Evolutionary conservation across 2,113 vertebrate genomes (phyloP), one percentile per base, ranked within the genome.

Genomic region (Acrocephalus arundinaceus): DNA sequence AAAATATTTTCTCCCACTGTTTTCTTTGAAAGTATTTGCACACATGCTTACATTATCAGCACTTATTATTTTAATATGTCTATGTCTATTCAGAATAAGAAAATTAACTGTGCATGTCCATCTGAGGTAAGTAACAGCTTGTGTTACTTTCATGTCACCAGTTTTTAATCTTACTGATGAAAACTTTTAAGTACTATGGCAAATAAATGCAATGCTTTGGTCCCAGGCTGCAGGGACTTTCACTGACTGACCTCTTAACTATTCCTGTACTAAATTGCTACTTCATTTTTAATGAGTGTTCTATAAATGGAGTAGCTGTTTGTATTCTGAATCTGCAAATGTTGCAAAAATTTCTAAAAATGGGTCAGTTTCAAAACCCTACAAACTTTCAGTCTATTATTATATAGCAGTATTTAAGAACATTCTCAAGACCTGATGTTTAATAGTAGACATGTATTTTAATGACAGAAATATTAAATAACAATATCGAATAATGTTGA

Each of bases 221-320:
- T 83, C 21, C 30, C 51, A 63, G 58, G 55, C 51, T 89, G 27
- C 83, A 77, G 55, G 39, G 73, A 93, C 72, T 92, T 83, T 74
- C 67, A 66, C 0, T 92, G 85, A 66, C 0, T 92, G 85, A 88
- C 88, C 51, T 93, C 75, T 94, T 90, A 93, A 80, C 55, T 93
- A 70, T 46, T 76, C 73, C 43, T 87, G 30, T 49, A 49, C 31
- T 57, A 88, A 87, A 79, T 73, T 85, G 31, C 51, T 82, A n/a
- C 68, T 95, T 86, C 37, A 85, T 88, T 96, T 95, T 95, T 96
- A 96, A 96, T 94, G 78, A 87, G 33, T 6, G 2, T 75, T 95
- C 92, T 94, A 91, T 89, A 91, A 83, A 66, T 35, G 45, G 39
- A 70, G 27, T 30, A 68, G 55, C 30, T 81, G 66, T 81, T 89